Base-by-base conservation (phyloP, 2,888 invertebrate genomes). In the Himalopsyche anomala region DNA sequence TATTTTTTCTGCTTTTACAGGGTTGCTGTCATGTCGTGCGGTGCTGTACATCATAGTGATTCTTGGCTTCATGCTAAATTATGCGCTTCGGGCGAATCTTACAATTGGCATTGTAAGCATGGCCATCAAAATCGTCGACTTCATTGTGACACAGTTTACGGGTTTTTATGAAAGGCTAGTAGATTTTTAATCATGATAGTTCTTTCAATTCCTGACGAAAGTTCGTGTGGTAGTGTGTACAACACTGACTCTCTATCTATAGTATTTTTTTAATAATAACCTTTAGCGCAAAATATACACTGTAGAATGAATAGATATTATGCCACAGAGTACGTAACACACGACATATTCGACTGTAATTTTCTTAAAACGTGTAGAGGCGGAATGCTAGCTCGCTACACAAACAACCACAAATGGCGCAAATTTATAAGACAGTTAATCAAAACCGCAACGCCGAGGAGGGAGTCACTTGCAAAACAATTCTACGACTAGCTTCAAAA, bases 11-110 rank as follows among this genome's bases (percentile, higher is more conserved):
- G 4, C 12, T 74, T 9, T 15, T 15, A 15, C 93, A 96, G 96
- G 95, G 91, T 92, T 94, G 89, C 91, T 96, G 91, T 94, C 96
- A 94, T 97, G 97, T 92, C 95, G 96, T 82, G 96, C 96, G 93
- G 95, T 97, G 84, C 91, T 97, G 89, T 96, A 96, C 92, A 93
- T 97, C 86, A 96, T 97, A 95, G 97, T 97, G 85, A 96, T 97
- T 89, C 92, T 97, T 88, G 97, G 97, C 88, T 97, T 97, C 92
- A 97, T 97, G 96, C 94, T 97, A 93, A 97, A 97, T 93, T 98
- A 97, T 94, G 97, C 97, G 91, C 92, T 97, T 54, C 94, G 97
- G 83, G 97, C 97, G 85, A 97, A 97, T 92, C 93, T 97, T 84
- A 97, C 97, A 87, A 96, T 97, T 89, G 97, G 97, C 88, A 96